Evolutionary conservation across 2,113 vertebrate species (phyloP).

Genomic region (Ophthalmolycus amberensis): DNA sequence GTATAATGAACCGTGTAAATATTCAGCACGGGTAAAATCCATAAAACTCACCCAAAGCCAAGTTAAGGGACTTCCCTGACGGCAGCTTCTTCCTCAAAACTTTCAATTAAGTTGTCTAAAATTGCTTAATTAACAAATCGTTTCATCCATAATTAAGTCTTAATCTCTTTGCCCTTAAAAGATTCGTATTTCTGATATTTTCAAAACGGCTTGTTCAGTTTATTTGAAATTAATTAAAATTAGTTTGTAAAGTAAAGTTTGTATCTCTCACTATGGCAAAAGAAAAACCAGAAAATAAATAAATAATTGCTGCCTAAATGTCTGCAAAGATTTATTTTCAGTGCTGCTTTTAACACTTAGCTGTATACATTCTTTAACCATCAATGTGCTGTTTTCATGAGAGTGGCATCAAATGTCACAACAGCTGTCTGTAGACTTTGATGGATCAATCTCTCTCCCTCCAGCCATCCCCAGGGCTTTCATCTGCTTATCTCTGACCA

Average conservation of each 20-base stretch:
- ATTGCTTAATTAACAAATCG: background rate
- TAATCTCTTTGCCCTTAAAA: background rate
- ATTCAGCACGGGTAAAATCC: conserved; percentile 10
- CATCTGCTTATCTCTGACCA: conserved; percentile 82
- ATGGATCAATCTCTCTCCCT: conserved; percentile 81
- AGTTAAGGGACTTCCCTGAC: background rate
- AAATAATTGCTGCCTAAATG: background rate
- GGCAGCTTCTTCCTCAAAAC: conserved; percentile 3
- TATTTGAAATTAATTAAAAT: background rate
- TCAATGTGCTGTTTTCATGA: conserved; percentile 55
- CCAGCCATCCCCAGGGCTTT: conserved; percentile 75
- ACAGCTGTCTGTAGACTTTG: conserved; percentile 69
- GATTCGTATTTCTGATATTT: background rate
- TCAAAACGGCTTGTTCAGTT: background rate
- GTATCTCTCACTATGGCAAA: background rate
- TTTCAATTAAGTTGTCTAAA: background rate
- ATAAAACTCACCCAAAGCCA: conserved; percentile 26
- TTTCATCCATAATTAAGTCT: conserved; percentile 1
- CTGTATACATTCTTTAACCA: conserved; percentile 33
- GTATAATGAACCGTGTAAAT: conserved; percentile 41
- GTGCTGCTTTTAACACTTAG: conserved; percentile 20
- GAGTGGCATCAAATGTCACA: conserved; percentile 78
- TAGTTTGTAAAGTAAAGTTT: background rate
- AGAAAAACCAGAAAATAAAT: background rate
- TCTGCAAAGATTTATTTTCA: conserved; percentile 28